Percentiles rank a stretch among this genome's conserved stretches.
Conservation (phyloP, 2,888 invertebrate species). For the Ichneumon xanthorius region DNA sequence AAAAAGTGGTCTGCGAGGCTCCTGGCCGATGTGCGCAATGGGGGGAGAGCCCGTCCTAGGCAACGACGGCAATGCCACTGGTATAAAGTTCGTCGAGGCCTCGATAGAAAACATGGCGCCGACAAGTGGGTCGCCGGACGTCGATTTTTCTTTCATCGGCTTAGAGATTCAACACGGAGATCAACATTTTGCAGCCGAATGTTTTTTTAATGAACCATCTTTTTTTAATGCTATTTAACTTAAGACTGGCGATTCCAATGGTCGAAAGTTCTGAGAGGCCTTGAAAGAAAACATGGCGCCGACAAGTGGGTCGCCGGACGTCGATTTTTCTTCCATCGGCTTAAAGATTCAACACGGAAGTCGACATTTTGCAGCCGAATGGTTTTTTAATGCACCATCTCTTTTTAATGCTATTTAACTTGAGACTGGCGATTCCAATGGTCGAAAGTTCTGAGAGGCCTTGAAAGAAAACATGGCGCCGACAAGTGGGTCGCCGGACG, state of each 20-base stretch:
- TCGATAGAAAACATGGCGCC: neutral
- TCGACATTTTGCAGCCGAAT: too few relatives aligned
- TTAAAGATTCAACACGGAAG: too few relatives aligned
- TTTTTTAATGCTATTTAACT: too few relatives aligned
- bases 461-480: neutral
- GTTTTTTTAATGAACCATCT: too few relatives aligned
- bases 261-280: neutral
- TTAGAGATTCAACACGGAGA: too few relatives aligned
- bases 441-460: neutral
- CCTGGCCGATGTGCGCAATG: neutral
- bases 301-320: neutral
- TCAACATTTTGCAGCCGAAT: too few relatives aligned
- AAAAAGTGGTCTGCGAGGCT: constrained; percentile 18
- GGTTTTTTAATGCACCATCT: too few relatives aligned
- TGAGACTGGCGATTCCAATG: too few relatives aligned
- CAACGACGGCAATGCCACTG: neutral
- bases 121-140: neutral
- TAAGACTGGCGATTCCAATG: too few relatives aligned
- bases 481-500: neutral
- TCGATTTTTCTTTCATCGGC: too few relatives aligned
- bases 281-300: neutral
- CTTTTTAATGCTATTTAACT: too few relatives aligned
- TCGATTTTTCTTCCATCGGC: too few relatives aligned
- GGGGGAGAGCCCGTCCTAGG: neutral
- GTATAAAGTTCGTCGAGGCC: neutral